Conservation (phyloP, 1,140 invertebrate species). For the Pygmarrhopalites habei region DNA sequence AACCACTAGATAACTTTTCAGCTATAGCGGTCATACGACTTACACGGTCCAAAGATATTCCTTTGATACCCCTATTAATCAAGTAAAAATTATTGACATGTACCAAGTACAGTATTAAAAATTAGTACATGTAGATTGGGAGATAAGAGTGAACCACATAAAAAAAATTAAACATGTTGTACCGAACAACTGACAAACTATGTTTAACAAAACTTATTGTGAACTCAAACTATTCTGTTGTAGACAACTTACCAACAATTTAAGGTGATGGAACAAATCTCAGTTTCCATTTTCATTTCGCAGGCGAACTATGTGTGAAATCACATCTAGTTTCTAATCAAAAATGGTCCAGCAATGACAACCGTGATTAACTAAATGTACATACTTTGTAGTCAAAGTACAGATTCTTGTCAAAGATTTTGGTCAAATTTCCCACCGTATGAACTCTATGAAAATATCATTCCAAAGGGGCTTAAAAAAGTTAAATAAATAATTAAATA, state of each 20-base stretch:
- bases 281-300: constrained; percentile 39
- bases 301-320: no score
- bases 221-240: not conserved
- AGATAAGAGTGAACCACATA: not conserved
- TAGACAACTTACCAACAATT: constrained; percentile 52
- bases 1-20: constrained; percentile 56
- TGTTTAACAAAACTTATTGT: not conserved
- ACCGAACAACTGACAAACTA: not conserved
- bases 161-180: not conserved
- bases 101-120: not conserved
- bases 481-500: no score
- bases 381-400: no score
- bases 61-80: constrained; percentile 69
- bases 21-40: constrained; percentile 73
- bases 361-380: no score
- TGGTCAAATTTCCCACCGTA: no score
- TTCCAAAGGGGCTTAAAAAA: no score
- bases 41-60: constrained; percentile 65
- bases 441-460: no score
- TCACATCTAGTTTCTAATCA: no score
- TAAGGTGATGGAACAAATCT: constrained; percentile 47
- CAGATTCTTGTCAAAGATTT: no score
- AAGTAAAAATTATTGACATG: constrained; percentile 51
- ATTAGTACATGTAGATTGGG: not conserved
- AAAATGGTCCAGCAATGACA: no score